Base-by-base conservation (phyloP, 1,140 invertebrate genomes). In the Halotydeus destructor region DNA sequence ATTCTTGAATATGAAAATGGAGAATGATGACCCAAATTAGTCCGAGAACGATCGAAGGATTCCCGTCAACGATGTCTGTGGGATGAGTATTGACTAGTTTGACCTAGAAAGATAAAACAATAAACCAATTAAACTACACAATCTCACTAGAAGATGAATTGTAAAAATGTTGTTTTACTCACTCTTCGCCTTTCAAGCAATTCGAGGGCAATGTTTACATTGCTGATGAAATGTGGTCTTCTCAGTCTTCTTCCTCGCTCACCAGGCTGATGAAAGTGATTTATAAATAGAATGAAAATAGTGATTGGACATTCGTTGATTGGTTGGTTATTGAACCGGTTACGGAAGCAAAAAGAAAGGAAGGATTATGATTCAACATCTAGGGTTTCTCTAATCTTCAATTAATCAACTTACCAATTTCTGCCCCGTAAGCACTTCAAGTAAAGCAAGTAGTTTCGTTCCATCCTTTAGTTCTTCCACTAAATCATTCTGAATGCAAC, bases 11-110 rank as follows among this genome's bases (percentile, higher is more conserved):
- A 76, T 98, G 91, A 77, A 97, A 97, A 66, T 97, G 93, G 33
- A 98, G 69, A 63, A 98, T 98, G 57, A 97, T 93, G 52, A 89
- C 97, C 93, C 93, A 98, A 54, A 97, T 88, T 21, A 98, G 72
- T 42, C 91, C 93, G 44, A 97, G 69, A 34, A 97, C 86, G 57
- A 97, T 89, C 43, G 86, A 76, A 36, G 89, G 88, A 67, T 89
- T 74, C 53, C 91, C 93, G 65, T 97, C 89, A 39, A 96, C 91
- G 55, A 98, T 69, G 67, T 97, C 93, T 27, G 85, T 79, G 2
- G 91, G 74, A 64, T 98, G 97, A 57, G 97, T 97, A 66, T 97
- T 97, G 30, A 98, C 88, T 56, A 97, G 67, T 70, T 97, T 96
- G 52, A 98, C 93, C 75, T 79, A 59, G 45, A 54, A 45, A 38